Evolutionary conservation across 2,113 vertebrate genomes (phyloP), one percentile per base, ranked within the genome.

Genomic region (Halcyon senegalensis): DNA sequence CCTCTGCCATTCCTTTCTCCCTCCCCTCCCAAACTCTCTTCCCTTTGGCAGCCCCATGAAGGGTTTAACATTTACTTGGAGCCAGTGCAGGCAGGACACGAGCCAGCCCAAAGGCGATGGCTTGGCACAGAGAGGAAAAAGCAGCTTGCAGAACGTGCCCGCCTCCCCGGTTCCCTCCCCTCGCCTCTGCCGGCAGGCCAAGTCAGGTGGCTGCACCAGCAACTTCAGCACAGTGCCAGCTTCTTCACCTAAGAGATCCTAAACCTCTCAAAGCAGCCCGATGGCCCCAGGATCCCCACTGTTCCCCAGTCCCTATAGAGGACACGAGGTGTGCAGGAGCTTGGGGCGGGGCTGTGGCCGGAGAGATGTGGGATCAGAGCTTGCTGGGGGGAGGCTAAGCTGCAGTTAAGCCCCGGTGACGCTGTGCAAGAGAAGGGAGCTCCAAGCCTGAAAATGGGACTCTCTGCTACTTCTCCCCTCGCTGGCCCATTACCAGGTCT

Each of bases 81-180:
- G 91, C 89, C 93, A 95, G 48, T 2, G 1, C 62, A 78, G 89
- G 84, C 51, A 55, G 95, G 95, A 94, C 74, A 72, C 0, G 17
- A 94, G 96, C 96, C 96, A 97, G 89, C 93, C 89, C 93, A 35
- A 96, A 94, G 89, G 86, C 80, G 3, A 93, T 13, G 84, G 48
- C 87, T 92, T 96, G 95, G 96, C 91, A 89, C 4, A 0, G 69
- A 62, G 69, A 93, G 66, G 66, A 48, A 64, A 82, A 93, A 64
- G 87, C 91, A 96, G 94, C 89, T 89, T 87, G 93, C 31, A 13
- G 84, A 63, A 85, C 1, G 9, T 53, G 93, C 84, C 91, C 87
- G 53, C 64, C 77, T 91, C 89, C 60, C 69, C 64, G 2, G 13
- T 25, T 58, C 20, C 64, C 72, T 69, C 41, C 63, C 75, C 75